phyloP scores from a whole-genome alignment of 2,797 vertebrate species.

The Sciurus carolinensis region DNA sequence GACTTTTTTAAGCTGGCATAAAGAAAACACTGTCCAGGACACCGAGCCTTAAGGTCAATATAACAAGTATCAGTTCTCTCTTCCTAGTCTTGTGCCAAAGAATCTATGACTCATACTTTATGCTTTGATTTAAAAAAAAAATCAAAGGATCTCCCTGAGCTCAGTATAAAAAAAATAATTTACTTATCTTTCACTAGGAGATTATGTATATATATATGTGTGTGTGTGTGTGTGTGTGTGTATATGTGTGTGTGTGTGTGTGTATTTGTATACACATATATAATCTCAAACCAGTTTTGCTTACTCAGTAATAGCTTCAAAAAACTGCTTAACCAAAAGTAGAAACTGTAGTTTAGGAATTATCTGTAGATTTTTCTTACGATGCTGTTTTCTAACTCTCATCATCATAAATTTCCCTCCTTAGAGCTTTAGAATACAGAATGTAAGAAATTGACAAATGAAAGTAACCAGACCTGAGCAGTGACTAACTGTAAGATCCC shows the following conservation, averaged over 20 bases:
- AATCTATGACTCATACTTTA: slow-evolving; percentile 55
- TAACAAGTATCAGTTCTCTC: slow-evolving; percentile 17
- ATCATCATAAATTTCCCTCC: neutral
- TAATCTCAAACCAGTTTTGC: slow-evolving; percentile 13
- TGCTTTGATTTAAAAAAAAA: neutral
- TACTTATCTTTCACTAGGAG: neutral
- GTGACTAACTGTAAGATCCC: neutral
- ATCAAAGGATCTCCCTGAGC: slow-evolving; percentile 34
- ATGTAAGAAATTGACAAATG: neutral
- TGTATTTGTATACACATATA: too few species aligned
- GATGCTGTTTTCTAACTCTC: slow-evolving; percentile 23
- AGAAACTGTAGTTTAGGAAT: slow-evolving; percentile 22
- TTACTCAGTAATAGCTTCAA: slow-evolving; percentile 45
- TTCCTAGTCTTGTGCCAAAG: slow-evolving; percentile 26
- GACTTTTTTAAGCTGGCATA: neutral
- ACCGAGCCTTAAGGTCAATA: neutral
- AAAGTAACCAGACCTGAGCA: slow-evolving; percentile 17
- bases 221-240: too few species aligned
- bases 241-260: too few species aligned
- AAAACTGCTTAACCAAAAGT: slow-evolving; percentile 41
- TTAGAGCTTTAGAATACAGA: neutral
- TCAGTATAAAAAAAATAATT: slow-evolving; percentile 11
- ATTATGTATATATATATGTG: too few species aligned
- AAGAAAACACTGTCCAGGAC: slow-evolving; percentile 8
- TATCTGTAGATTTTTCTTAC: slow-evolving; percentile 32